Evolutionary conservation across 2,888 invertebrate genomes (phyloP).

Genomic region (Nomada fucata): DNA sequence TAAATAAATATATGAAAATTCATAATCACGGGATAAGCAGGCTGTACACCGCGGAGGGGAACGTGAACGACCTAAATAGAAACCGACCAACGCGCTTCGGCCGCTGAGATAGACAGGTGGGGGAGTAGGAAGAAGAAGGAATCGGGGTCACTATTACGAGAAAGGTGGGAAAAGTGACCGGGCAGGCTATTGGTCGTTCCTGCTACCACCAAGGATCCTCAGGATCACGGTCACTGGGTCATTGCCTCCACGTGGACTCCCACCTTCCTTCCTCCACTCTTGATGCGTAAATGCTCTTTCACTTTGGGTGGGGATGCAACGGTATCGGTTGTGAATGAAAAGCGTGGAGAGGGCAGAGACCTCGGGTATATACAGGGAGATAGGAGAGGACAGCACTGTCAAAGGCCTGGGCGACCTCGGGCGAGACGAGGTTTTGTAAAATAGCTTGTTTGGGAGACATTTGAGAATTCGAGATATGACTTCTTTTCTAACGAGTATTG

Average conservation of each 20-base stretch:
- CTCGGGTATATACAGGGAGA: constrained; percentile 61
- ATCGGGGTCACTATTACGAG: constrained; percentile 73
- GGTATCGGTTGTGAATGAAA: constrained; percentile 76
- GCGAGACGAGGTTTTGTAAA: not conserved
- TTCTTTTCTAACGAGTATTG: not conserved
- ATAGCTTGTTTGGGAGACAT: too few relatives aligned
- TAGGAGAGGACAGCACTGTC: constrained; percentile 67
- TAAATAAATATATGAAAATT: constrained; percentile 63
- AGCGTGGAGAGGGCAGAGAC: constrained; percentile 48
- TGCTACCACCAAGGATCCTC: constrained; percentile 55
- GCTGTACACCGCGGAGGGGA: constrained; percentile 58
- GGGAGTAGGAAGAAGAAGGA: constrained; percentile 72
- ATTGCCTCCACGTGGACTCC: constrained; percentile 74
- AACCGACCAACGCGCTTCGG: constrained; percentile 46
- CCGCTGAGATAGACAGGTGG: constrained; percentile 64
- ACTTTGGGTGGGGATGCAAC: constrained; percentile 67
- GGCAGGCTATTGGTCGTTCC: constrained; percentile 65
- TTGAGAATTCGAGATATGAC: too few relatives aligned
- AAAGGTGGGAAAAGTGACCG: constrained; percentile 60
- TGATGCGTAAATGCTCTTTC: constrained; percentile 23
- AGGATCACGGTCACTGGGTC: constrained; percentile 82
- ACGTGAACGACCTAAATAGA: constrained; percentile 79
- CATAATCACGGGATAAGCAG: constrained; percentile 54
- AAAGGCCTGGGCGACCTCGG: constrained; percentile 33
- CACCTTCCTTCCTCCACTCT: constrained; percentile 39